Percentiles rank a stretch among this genome's conserved stretches.
These are phyloP conservation scores for Gonatopus flavifemur DNA, from an alignment of 1,140 invertebrate species.

Conservation along the genomic window DNA sequence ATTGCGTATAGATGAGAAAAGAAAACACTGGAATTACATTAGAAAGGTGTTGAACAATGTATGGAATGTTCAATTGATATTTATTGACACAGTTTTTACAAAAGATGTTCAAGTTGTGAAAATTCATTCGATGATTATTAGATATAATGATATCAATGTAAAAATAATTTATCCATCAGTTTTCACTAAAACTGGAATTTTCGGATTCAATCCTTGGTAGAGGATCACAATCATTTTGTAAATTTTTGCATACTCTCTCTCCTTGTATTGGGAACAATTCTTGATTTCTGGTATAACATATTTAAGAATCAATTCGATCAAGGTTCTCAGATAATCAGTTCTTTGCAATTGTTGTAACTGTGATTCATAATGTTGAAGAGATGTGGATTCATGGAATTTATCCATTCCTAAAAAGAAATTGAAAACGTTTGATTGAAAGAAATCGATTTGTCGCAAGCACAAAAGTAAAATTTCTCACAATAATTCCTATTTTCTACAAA, in stretches of 20 bases:
- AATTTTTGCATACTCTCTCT: conserved; percentile 26
- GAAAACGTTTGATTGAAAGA: conserved; percentile 1
- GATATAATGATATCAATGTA: too few relatives aligned
- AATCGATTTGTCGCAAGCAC: too few relatives aligned
- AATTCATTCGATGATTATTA: too few relatives aligned
- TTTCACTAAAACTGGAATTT: conserved; percentile 35
- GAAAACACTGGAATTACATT: not conserved
- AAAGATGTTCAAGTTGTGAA: too few relatives aligned
- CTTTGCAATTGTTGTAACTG: conserved; percentile 43
- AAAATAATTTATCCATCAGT: conserved; percentile 30
- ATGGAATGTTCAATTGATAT: too few relatives aligned
- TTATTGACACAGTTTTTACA: too few relatives aligned
- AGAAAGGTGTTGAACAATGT: too few relatives aligned
- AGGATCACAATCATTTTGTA: conserved; percentile 46
- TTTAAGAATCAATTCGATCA: conserved; percentile 31
- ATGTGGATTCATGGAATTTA: conserved; percentile 24
- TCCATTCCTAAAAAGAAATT: conserved; percentile 34
- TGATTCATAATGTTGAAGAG: conserved; percentile 33
- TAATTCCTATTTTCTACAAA: conserved; percentile 33
- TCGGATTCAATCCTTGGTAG: conserved; percentile 39
- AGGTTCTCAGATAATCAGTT: conserved; percentile 31
- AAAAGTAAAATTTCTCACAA: not conserved
- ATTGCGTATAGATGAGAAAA: not conserved
- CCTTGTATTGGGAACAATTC: conserved; percentile 18
- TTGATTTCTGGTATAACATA: conserved; percentile 31